Percentiles rank a stretch among this genome's conserved stretches.
phyloP scores from a whole-genome alignment of 2,113 vertebrate genomes.

The Desmodus rotundus region DNA sequence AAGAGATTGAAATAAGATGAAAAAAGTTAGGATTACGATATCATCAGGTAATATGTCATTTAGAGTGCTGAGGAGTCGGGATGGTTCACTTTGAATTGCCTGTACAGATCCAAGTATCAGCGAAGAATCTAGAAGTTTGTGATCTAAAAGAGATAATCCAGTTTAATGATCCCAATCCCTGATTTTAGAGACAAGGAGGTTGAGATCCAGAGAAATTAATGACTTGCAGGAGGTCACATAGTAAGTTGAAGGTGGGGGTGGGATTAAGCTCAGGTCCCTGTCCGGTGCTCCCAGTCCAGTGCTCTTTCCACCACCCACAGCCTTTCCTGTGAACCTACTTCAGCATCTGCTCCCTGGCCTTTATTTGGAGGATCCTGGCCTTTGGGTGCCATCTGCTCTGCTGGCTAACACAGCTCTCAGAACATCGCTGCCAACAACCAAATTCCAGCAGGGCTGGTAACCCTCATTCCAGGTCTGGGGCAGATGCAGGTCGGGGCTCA shows the following conservation, averaged over 20 bases:
- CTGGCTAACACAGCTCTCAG: background rate
- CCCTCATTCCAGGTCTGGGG: background rate
- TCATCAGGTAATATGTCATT: background rate
- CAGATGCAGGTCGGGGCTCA: background rate
- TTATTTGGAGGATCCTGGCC: background rate
- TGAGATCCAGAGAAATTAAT: background rate
- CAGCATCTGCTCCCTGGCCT: background rate
- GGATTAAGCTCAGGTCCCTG: background rate
- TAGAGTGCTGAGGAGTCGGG: background rate
- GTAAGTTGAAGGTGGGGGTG: background rate
- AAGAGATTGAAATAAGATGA: background rate
- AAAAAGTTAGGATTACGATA: background rate
- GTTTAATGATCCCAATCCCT: background rate
- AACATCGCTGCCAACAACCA: background rate
- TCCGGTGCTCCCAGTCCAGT: background rate
- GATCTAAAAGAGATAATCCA: background rate
- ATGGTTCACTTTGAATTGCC: background rate
- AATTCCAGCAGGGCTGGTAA: background rate
- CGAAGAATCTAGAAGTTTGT: background rate
- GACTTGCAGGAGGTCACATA: background rate
- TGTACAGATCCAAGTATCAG: background rate
- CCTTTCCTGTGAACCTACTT: background rate
- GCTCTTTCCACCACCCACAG: background rate
- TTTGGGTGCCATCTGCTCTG: background rate
- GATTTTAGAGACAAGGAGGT: slow-evolving; percentile 13